A percentile compares a stretch with the other conserved stretches of the same genome.
Evolutionary conservation across 1,140 invertebrate genomes (phyloP).

Genomic region (Bradynema listronoti): DNA sequence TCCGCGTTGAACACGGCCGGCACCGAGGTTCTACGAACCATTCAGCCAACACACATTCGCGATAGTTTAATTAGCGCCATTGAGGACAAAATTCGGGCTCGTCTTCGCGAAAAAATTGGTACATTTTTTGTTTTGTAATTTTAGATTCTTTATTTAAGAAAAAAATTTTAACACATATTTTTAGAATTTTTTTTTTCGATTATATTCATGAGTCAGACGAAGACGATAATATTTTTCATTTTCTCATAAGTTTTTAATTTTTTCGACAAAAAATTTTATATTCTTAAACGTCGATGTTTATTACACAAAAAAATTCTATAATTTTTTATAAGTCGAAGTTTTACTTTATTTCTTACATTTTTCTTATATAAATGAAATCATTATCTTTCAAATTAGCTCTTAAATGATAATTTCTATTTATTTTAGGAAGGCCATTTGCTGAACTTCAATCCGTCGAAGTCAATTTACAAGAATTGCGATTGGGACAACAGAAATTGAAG

Average conservation of each 20-base stretch:
- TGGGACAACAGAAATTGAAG: slow-evolving; percentile 76
- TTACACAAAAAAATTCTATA: too few relatives aligned
- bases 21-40: slow-evolving; percentile 63
- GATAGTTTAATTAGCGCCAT: slow-evolving; percentile 85
- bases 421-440: slow-evolving; percentile 50
- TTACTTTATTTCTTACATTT: slow-evolving; percentile 12
- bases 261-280: too few relatives aligned
- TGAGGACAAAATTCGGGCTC: slow-evolving; percentile 80
- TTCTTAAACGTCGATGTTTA: too few relatives aligned
- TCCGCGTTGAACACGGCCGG: background rate
- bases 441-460: slow-evolving; percentile 51
- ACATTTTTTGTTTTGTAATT: slow-evolving; percentile 52
- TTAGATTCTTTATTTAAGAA: background rate
- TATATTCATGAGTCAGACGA: slow-evolving; percentile 4
- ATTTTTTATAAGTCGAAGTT: too few relatives aligned
- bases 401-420: background rate
- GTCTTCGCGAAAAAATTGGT: slow-evolving; percentile 78
- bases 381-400: slow-evolving; percentile 58
- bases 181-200: background rate
- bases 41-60: slow-evolving; percentile 87
- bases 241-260: background rate
- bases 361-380: slow-evolving; percentile 80
- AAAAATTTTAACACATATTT: background rate
- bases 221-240: background rate
- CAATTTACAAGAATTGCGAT: slow-evolving; percentile 72